Evolutionary conservation across 2,888 invertebrate species (phyloP).

Genomic region (Lepidochitona cinerea): DNA sequence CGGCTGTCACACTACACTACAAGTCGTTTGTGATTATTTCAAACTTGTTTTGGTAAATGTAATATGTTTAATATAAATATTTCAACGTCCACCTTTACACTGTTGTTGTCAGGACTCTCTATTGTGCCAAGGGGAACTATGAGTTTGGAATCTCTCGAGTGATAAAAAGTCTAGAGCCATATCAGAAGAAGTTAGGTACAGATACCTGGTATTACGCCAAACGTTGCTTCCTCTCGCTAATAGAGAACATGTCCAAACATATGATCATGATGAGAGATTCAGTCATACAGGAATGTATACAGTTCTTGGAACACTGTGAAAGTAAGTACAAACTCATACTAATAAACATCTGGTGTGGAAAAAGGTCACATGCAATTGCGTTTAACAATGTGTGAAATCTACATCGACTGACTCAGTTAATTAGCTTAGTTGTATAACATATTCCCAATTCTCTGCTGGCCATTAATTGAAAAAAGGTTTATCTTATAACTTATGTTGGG

Average conservation of each 20-base stretch:
- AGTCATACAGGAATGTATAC: slow-evolving; percentile 88
- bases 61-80: too few relatives aligned
- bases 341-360: neutral
- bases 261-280: slow-evolving; percentile 89
- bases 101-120: slow-evolving; percentile 80
- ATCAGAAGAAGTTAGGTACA: slow-evolving; percentile 93
- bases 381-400: too few relatives aligned
- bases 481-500: too few relatives aligned
- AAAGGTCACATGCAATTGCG: too few relatives aligned
- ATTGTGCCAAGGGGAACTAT: slow-evolving; percentile 98
- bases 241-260: slow-evolving; percentile 92
- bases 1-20: too few relatives aligned
- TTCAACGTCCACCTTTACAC: slow-evolving; percentile 3
- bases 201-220: slow-evolving; percentile 99
- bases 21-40: too few relatives aligned
- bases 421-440: too few relatives aligned
- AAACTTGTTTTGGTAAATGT: too few relatives aligned
- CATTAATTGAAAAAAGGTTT: neutral
- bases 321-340: slow-evolving; percentile 63
- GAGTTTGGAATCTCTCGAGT: slow-evolving; percentile 98
- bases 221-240: slow-evolving; percentile 92
- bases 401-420: too few relatives aligned
- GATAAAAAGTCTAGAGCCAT: slow-evolving; percentile 95
- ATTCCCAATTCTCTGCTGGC: neutral
- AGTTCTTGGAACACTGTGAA: slow-evolving; percentile 92